phyloP scores from a whole-genome alignment of 2,113 vertebrate genomes.

The Tylochromis polylepis region DNA sequence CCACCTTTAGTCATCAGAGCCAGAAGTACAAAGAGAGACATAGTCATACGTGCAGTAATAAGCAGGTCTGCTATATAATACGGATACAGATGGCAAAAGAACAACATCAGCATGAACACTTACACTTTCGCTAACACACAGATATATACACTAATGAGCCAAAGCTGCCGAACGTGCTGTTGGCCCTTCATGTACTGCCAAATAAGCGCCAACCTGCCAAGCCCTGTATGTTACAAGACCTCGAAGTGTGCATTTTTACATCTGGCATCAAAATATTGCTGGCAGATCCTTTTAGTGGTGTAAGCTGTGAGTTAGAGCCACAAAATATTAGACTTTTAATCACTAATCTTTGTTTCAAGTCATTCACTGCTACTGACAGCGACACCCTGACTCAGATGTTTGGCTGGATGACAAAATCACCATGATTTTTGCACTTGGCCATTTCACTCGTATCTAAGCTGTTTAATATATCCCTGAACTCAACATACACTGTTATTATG shows the following conservation, averaged over 20 bases:
- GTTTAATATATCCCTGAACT: neutral
- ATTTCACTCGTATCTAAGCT: neutral
- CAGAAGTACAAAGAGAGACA: neutral
- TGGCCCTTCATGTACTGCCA: neutral
- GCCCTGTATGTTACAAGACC: neutral
- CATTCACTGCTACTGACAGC: neutral
- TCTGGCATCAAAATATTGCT: neutral
- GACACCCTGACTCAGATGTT: neutral
- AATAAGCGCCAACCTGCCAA: neutral
- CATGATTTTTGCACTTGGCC: rapidly evolving
- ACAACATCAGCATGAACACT: neutral
- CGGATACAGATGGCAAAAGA: neutral
- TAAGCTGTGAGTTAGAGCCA: neutral
- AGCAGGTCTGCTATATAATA: neutral
- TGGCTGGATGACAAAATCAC: neutral
- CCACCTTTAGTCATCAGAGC: neutral
- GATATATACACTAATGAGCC: neutral
- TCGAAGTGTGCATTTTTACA: neutral
- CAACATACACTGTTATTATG: neutral
- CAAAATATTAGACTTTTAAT: neutral
- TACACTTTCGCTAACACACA: neutral
- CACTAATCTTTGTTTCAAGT: neutral
- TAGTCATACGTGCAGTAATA: neutral
- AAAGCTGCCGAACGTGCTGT: neutral
- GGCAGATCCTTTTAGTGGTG: neutral